Conservation (phyloP, 2,888 invertebrate species). For the Lithophane socia region DNA sequence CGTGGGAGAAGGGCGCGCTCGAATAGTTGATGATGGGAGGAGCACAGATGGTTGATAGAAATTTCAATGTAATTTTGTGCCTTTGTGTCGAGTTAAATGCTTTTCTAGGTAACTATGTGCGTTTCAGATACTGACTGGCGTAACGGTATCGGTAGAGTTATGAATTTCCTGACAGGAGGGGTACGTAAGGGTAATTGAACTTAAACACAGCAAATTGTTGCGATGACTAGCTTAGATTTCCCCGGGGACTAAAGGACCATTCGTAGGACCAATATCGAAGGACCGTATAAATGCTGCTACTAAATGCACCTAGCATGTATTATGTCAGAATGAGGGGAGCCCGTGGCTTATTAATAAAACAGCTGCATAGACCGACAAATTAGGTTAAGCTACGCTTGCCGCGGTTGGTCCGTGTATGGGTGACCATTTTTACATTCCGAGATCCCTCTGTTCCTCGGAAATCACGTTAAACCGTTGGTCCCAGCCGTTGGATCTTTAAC, state of each 20-base stretch:
- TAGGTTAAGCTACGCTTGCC: not conserved
- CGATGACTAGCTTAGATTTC: not conserved
- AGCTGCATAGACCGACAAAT: not conserved
- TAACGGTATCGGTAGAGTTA: too few species aligned
- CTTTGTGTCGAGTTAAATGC: slow-evolving; percentile 23
- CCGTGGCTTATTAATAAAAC: too few species aligned
- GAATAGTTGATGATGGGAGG: slow-evolving; percentile 38
- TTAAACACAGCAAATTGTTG: not conserved
- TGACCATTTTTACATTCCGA: not conserved
- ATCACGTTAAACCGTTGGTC: not conserved
- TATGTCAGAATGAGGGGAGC: too few species aligned
- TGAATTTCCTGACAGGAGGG: not conserved
- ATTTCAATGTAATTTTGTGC: slow-evolving; percentile 21
- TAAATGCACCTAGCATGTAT: too few species aligned
- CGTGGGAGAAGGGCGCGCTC: slow-evolving; percentile 49
- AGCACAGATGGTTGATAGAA: slow-evolving; percentile 48
- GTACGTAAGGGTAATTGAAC: not conserved
- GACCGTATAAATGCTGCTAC: not conserved
- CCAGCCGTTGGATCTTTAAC: not conserved
- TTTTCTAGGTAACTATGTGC: not conserved
- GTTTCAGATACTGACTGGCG: not conserved
- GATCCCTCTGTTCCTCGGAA: not conserved
- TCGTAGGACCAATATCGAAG: not conserved
- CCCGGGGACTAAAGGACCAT: not conserved
- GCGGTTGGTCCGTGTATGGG: not conserved